phyloP scores from a whole-genome alignment of 23 tunicate genomes.

The Trididemnum clinides region DNA sequence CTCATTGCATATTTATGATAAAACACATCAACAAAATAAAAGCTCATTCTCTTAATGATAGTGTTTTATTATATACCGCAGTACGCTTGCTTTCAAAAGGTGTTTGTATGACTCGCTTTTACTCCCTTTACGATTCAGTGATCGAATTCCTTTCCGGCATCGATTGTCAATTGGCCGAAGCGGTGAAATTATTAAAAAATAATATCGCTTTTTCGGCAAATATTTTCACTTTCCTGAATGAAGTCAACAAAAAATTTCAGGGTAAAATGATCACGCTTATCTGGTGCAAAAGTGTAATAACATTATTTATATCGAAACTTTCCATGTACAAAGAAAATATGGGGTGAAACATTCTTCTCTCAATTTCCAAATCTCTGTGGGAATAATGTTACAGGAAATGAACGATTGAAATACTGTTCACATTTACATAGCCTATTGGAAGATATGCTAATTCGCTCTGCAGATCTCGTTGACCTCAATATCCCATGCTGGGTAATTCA shows the following conservation, averaged over 20 bases:
- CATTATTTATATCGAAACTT: conserved; percentile 10
- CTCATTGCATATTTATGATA: conserved; percentile 35
- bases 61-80: conserved; percentile 32
- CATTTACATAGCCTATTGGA: conserved; percentile 42
- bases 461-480: no score
- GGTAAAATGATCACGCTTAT: no score
- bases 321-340: conserved; percentile 14
- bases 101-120: conserved; percentile 45
- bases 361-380: conserved; percentile 34
- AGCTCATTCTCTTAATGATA: conserved; percentile 47
- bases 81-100: conserved; percentile 50
- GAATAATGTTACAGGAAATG: conserved; percentile 40
- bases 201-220: no score
- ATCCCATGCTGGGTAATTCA: conserved; percentile 45
- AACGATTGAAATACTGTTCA: no score
- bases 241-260: no score
- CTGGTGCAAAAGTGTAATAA: no score
- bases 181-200: no score
- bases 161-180: no score
- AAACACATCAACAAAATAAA: conserved; percentile 23
- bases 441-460: no score
- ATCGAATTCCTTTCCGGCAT: no score
- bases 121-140: conserved; percentile 44
- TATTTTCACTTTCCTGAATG: no score
- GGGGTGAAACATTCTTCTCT: conserved; percentile 34